Base-by-base conservation (phyloP, 2,797 vertebrate species). In the Clarias platycephalus region DNA sequence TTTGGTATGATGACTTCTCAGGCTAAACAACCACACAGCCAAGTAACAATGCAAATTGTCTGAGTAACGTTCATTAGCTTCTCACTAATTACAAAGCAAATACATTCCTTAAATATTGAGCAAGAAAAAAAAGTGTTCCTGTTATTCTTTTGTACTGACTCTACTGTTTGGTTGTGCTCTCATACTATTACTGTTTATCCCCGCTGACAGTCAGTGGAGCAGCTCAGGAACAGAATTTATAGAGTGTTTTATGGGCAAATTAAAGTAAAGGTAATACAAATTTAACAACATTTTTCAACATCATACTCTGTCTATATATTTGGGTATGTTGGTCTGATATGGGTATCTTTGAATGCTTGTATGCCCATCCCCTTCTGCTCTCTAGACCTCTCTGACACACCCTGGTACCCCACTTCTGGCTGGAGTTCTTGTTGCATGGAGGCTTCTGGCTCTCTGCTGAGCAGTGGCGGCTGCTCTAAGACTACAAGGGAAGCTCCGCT, bases 141-240 rank as follows among this genome's bases (percentile, higher is more conserved):
- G 2, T 78, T 77, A 24, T 15, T 24, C 12, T 26, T 62, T 63
- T 79, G 63, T 79, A 44, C 31, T 63, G 24, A 79, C 31, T 26
- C 15, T 44, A n/a, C 75, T 3, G 58, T 63, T 79, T 63, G 58
- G 44, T 78, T 44, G 40, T 1, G 1, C 37, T 44, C n/a, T 63
- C 60, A 40, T 1, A 22, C 60, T 79, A 24, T 34, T 58, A 77
- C 10, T 24, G 4, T 60, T 77, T 37, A 20, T 60, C 75, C 60
- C 55, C 55, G 5, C 28, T 60, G 28, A 37, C 10, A 76, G 18
- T 76, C 8, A 20, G 74, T 9, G 18, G 5, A 57, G 26, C 26
- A 75, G 53, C 72, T 75, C 26, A 31, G 7, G 71, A 53, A 74
- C 68, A 71, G 37, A n/a, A 53, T 53, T 74, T 74, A 18, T 16